Percentiles rank a stretch among this genome's conserved stretches.
These are phyloP conservation scores for Arctocebus calabarensis DNA, from an alignment of 2,797 vertebrate species.

Conservation along the genomic window DNA sequence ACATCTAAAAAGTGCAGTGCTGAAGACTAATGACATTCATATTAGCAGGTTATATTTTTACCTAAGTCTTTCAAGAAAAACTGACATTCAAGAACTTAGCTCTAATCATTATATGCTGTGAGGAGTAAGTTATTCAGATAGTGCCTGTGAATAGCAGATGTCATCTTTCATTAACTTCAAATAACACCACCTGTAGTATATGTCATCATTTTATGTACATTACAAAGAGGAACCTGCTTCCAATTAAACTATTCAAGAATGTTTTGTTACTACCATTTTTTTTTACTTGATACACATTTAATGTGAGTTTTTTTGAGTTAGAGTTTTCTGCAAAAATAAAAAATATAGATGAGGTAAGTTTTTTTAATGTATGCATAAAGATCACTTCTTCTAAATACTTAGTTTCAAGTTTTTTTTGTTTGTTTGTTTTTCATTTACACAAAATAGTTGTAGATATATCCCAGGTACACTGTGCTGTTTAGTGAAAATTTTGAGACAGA, in stretches of 20 bases:
- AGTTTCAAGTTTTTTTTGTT: no score
- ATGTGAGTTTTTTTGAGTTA: neutral
- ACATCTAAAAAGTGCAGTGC: neutral
- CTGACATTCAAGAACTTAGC: neutral
- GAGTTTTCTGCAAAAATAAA: neutral
- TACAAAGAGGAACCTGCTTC: neutral
- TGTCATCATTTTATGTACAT: neutral
- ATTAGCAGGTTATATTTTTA: neutral
- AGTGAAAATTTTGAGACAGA: no score
- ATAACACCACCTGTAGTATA: neutral
- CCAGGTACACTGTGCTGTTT: no score
- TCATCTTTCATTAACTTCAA: neutral
- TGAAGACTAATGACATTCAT: neutral
- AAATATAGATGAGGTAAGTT: neutral
- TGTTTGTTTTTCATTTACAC: no score
- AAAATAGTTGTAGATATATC: no score
- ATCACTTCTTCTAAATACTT: neutral
- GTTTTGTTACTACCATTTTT: neutral
- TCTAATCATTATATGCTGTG: neutral
- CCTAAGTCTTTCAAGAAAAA: neutral
- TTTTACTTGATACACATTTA: neutral
- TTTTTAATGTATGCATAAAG: neutral
- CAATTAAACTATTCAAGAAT: neutral
- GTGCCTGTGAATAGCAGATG: neutral
- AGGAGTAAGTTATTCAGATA: neutral